These are phyloP conservation scores for Pseudachorutes palmiensis DNA, from an alignment of 1,140 invertebrate species.

Conservation along the genomic window DNA sequence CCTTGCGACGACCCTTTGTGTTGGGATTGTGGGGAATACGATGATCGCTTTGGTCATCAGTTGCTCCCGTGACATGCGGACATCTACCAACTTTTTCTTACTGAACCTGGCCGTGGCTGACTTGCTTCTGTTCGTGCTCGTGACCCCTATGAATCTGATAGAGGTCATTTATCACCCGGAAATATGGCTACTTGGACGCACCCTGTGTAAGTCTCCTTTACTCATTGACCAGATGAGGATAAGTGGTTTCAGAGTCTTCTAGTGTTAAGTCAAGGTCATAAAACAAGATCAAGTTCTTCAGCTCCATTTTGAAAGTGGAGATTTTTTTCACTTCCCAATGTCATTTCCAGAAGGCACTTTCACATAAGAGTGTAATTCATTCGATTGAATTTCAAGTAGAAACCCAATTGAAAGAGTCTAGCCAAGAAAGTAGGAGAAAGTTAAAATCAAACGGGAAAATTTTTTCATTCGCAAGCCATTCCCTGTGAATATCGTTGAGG, in stretches of 20 bases:
- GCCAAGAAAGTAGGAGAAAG: too few species aligned
- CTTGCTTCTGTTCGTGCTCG: conserved; percentile 76
- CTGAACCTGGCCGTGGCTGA: conserved; percentile 87
- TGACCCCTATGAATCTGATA: conserved; percentile 61
- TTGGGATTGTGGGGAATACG: conserved; percentile 60
- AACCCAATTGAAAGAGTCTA: too few species aligned
- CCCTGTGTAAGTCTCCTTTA: conserved; percentile 35
- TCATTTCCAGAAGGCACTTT: neutral
- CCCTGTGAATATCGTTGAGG: too few species aligned
- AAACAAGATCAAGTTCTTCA: neutral
- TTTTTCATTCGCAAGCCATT: too few species aligned
- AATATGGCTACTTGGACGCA: conserved; percentile 29
- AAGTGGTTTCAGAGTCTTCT: too few species aligned
- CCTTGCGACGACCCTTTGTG: conserved; percentile 25
- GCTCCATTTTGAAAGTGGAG: neutral
- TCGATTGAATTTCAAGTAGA: neutral
- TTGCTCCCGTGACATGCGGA: conserved; percentile 82
- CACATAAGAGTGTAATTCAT: neutral
- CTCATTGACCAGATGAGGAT: too few species aligned
- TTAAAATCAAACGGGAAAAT: too few species aligned
- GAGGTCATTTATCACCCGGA: conserved; percentile 36
- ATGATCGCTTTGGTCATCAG: conserved; percentile 86
- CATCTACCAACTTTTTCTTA: conserved; percentile 89
- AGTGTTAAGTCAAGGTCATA: neutral
- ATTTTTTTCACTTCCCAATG: too few species aligned